A percentile compares a stretch with the other conserved stretches of the same genome.
These are phyloP conservation scores for Sinohyriopsis cumingii DNA, from an alignment of 2,888 invertebrate genomes.

Conservation along the genomic window DNA sequence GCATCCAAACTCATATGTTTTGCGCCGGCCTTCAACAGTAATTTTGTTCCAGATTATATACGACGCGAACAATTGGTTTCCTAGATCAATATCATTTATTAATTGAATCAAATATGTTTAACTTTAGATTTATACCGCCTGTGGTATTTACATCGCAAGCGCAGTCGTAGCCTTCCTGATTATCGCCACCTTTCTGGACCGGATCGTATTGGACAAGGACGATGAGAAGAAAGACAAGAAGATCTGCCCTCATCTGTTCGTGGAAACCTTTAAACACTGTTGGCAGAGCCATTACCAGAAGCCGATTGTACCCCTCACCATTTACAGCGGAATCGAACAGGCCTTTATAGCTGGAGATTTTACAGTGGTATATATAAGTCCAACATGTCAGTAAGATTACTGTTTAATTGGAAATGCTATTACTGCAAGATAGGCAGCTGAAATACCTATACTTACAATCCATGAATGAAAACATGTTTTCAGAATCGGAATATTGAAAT, in stretches of 20 bases:
- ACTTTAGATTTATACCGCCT: conserved; percentile 84
- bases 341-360: conserved; percentile 91
- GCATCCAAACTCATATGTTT: too few species aligned
- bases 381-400: neutral
- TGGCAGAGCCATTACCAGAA: conserved; percentile 90
- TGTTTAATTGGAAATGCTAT: too few species aligned
- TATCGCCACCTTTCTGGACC: conserved; percentile 89
- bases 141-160: conserved; percentile 90
- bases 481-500: too few species aligned
- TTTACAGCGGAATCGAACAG: conserved; percentile 98
- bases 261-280: conserved; percentile 88
- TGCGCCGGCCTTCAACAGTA: too few species aligned
- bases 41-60: too few species aligned
- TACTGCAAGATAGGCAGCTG: too few species aligned
- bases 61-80: neutral
- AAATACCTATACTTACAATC: too few species aligned
- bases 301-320: conserved; percentile 92
- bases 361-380: conserved; percentile 71
- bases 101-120: neutral
- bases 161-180: conserved; percentile 89
- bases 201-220: conserved; percentile 60
- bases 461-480: too few species aligned
- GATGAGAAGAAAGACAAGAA: conserved; percentile 21
- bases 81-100: neutral
- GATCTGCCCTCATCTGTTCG: conserved; percentile 44